Percentiles rank a stretch among this genome's conserved stretches.
These are phyloP conservation scores for Scaptomyza tumidula DNA, from an alignment of 2,888 invertebrate genomes.

Conservation along the genomic window DNA sequence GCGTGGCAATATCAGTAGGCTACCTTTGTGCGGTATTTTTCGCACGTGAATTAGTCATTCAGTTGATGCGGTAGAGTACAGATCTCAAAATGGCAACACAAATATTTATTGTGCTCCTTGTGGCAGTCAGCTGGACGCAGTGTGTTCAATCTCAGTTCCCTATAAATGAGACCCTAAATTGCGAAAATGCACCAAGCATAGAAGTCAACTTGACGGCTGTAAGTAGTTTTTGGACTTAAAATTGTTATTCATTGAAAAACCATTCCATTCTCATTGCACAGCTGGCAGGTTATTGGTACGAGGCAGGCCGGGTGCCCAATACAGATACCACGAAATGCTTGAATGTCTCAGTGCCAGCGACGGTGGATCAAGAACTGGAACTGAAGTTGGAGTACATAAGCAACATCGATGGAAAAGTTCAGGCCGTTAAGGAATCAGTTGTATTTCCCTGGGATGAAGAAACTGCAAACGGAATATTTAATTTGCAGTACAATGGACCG, in stretches of 20 bases:
- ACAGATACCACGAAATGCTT: slow-evolving; percentile 47
- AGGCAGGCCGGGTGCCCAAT: slow-evolving; percentile 47
- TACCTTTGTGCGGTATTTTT: not conserved
- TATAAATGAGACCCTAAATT: not conserved
- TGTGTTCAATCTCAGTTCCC: slow-evolving; percentile 18
- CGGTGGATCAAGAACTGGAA: slow-evolving; percentile 20
- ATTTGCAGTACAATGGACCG: slow-evolving; percentile 31
- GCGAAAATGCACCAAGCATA: not conserved
- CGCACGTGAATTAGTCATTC: slow-evolving; percentile 7
- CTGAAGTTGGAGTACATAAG: slow-evolving; percentile 57
- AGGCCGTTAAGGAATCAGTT: slow-evolving; percentile 38
- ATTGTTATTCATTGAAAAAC: not conserved
- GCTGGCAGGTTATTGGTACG: slow-evolving; percentile 62
- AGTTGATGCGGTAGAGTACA: not conserved
- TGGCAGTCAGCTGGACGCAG: slow-evolving; percentile 7
- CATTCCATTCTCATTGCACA: slow-evolving; percentile 1
- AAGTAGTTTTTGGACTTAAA: not conserved
- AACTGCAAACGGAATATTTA: slow-evolving; percentile 55
- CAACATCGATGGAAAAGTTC: slow-evolving; percentile 39
- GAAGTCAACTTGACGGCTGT: slow-evolving; percentile 8
- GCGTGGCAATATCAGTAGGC: not conserved
- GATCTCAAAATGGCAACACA: slow-evolving; percentile 12
- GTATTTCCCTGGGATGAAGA: slow-evolving; percentile 57
- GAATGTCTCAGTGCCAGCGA: slow-evolving; percentile 38
- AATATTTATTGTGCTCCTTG: not conserved